Base-by-base conservation (phyloP, 2,888 invertebrate genomes). In the Willowsia nigromaculata region DNA sequence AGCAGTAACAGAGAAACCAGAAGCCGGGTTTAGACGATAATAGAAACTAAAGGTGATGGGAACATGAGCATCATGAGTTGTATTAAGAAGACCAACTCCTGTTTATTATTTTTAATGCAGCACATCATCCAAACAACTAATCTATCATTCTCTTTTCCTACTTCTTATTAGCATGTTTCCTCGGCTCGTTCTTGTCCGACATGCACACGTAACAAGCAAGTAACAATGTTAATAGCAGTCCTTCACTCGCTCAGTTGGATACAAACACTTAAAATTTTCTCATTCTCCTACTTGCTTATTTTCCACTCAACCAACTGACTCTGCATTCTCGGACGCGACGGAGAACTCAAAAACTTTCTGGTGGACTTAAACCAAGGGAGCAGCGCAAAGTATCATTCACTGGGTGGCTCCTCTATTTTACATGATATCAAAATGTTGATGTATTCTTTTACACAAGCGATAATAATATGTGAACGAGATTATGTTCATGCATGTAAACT, bases 201-300 rank as follows among this genome's bases (percentile, higher is more conserved):
- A 85, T 85, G 85, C 30, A 74, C 76, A 47, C 50, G 15, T 82
- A 87, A 68, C 80, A 81, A 87, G 68, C 37, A 18, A 15, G 33
- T 9, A 56, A 78, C 56, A 78, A 56, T n/a, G 85, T 78, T 81
- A 88, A 84, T 83, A 68, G 78, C 30, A 78, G 78, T 84, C 88
- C 65, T 88, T 84, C 78, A 83, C 88, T 65, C 22, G 43, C 84
- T 37, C 89, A 18, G 89, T 84, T 84, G 89, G 89, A 84, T 65
- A 53, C 59, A 76, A 88, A 85, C 89, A 84, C 89, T 74, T 74
- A 74, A 74, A 74, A 74, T 22, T 43, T 47, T 74, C 74, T 47
- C 47, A 47, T 74, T 47, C 47, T 74, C 74, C 27, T 47, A 74
- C 83, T 84, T 65, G 25, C 9, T 78, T n/a, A n/a, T n/a, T 25